Evolutionary conservation across 2,888 invertebrate species (phyloP).

Genomic region (Drosophila neonasuta): DNA sequence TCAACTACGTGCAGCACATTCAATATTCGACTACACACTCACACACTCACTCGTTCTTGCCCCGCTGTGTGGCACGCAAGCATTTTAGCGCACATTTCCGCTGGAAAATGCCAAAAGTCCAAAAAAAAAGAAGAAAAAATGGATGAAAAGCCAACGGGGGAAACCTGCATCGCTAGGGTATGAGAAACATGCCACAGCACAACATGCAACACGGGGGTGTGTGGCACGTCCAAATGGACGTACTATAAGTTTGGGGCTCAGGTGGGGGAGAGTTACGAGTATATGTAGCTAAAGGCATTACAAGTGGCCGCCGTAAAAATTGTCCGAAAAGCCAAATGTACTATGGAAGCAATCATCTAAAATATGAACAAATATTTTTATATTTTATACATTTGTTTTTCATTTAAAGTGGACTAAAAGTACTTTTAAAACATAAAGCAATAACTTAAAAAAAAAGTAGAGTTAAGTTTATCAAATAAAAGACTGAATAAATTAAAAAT

Average conservation of each 20-base stretch:
- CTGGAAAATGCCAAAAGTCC: conserved; percentile 66
- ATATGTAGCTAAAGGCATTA: conserved; percentile 8
- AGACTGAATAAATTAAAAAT: no score
- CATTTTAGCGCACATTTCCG: conserved; percentile 74
- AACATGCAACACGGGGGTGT: conserved; percentile 44
- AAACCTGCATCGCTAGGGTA: conserved; percentile 9
- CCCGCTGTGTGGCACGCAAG: conserved; percentile 54
- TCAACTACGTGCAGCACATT: conserved; percentile 35
- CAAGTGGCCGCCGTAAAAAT: conserved; percentile 27
- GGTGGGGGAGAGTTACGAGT: conserved; percentile 23
- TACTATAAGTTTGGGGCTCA: background rate
- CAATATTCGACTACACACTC: background rate
- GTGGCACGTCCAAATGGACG: conserved; percentile 19
- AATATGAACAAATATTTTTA: background rate
- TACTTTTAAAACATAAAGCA: no score
- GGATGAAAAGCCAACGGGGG: conserved; percentile 4
- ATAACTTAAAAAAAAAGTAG: no score
- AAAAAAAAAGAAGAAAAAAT: conserved; percentile 21
- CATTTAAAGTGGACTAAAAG: no score
- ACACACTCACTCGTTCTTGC: background rate
- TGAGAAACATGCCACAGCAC: conserved; percentile 48
- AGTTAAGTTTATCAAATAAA: no score
- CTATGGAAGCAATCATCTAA: conserved; percentile 25
- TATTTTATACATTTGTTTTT: no score
- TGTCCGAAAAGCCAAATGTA: background rate